Evolutionary conservation across 92 coral and sea anemone genomes (phyloP).

Genomic region (Palythoa caribaeorum): DNA sequence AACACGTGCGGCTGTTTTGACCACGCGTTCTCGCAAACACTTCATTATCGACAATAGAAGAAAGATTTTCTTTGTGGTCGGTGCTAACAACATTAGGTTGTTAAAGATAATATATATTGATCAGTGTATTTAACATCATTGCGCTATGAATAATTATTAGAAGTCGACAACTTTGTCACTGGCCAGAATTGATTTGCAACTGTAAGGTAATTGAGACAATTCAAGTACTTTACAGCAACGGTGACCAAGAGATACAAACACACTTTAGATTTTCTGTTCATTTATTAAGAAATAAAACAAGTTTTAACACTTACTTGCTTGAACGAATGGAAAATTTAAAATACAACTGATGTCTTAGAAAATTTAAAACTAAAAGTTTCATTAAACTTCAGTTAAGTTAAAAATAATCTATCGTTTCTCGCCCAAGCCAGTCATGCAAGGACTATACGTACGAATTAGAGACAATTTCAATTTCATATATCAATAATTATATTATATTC

Average conservation of each 20-base stretch:
- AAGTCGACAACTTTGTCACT: background rate
- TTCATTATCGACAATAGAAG: conserved; percentile 4
- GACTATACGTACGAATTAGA: background rate
- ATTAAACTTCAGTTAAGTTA: background rate
- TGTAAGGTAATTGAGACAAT: background rate
- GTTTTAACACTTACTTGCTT: background rate
- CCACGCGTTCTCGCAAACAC: conserved; percentile 32
- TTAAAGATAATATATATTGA: conserved; percentile 3
- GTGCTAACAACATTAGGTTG: conserved; percentile 26
- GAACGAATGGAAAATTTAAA: background rate
- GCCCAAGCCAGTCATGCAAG: background rate
- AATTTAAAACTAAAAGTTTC: background rate
- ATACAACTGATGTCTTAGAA: background rate
- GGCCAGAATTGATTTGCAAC: background rate
- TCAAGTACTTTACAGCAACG: background rate
- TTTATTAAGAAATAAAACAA: background rate
- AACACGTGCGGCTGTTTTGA: conserved; percentile 30
- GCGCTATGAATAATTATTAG: background rate
- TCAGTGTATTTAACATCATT: conserved; percentile 13
- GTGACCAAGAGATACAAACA: background rate
- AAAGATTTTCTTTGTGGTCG: conserved; percentile 17
- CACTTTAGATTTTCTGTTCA: background rate
- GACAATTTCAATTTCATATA: background rate
- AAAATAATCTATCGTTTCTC: background rate
- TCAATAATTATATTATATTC: background rate